Conservation (phyloP, 2,888 invertebrate genomes). For the Tetragonula carbonaria region DNA sequence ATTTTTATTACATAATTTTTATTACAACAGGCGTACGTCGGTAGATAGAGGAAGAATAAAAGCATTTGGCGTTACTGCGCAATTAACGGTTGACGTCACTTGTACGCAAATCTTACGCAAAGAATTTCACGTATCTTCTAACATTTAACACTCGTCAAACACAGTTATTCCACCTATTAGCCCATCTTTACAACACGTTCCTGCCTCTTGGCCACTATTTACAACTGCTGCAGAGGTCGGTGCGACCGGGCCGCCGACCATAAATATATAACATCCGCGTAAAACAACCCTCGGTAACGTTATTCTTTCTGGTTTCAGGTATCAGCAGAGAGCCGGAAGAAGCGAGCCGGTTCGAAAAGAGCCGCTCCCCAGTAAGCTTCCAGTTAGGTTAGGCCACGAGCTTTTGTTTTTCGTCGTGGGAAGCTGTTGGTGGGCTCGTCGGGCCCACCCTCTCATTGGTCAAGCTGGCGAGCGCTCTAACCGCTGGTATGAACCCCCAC, state of each 20-base stretch:
- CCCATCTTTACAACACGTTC: neutral
- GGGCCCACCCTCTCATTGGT: constrained; percentile 85
- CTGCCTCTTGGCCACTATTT: neutral
- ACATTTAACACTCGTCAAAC: neutral
- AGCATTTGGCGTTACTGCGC: too few species aligned
- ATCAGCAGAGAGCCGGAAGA: constrained; percentile 71
- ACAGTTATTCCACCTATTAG: neutral
- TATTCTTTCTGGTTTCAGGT: constrained; percentile 73
- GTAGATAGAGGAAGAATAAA: too few species aligned
- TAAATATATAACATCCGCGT: neutral
- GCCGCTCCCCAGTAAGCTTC: constrained; percentile 66
- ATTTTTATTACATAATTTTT: too few species aligned
- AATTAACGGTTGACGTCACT: too few species aligned
- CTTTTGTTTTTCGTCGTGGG: constrained; percentile 74
- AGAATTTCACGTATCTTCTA: neutral
- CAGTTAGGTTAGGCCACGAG: constrained; percentile 49
- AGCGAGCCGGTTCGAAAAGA: constrained; percentile 70
- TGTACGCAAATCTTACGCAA: too few species aligned
- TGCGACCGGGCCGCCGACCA: too few species aligned
- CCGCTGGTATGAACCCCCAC: constrained; percentile 95
- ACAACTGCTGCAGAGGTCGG: neutral
- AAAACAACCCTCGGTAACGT: constrained; percentile 4
- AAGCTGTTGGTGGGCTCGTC: constrained; percentile 81
- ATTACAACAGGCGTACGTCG: too few species aligned
- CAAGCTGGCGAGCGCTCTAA: constrained; percentile 94